Evolutionary conservation across 2,888 invertebrate species (phyloP).

Genomic region (Melinaea marsaeus): DNA sequence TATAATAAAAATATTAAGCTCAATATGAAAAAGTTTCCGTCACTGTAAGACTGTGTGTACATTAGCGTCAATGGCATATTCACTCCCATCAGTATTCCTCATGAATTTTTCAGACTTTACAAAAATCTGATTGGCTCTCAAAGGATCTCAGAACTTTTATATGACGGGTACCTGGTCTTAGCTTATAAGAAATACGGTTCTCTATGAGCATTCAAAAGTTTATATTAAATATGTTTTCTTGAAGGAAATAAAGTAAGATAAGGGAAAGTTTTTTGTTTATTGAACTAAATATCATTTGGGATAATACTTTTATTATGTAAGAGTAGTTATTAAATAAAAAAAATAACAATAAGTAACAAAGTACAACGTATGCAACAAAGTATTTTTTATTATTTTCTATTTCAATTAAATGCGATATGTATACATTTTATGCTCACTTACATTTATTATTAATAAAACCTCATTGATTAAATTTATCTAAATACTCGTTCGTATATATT

Average conservation of each 20-base stretch:
- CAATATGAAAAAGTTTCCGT: too few species aligned
- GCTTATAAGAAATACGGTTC: constrained; percentile 10
- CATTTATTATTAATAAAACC: too few species aligned
- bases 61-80: constrained; percentile 36
- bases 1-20: too few species aligned
- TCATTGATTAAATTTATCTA: too few species aligned
- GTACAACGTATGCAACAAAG: too few species aligned
- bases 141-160: constrained; percentile 25
- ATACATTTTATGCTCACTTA: too few species aligned
- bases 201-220: background rate
- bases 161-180: constrained; percentile 24
- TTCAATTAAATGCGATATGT: too few species aligned
- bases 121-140: constrained; percentile 46
- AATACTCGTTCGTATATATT: too few species aligned
- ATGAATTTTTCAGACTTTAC: constrained; percentile 50
- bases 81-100: constrained; percentile 43
- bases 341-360: too few species aligned
- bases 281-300: background rate
- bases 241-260: background rate
- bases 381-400: too few species aligned
- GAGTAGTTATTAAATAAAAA: too few species aligned
- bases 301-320: too few species aligned
- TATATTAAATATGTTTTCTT: background rate
- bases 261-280: background rate
- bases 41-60: constrained; percentile 24